Conservation (phyloP, 2,888 invertebrate genomes). For the Dolichomitus sp. region DNA sequence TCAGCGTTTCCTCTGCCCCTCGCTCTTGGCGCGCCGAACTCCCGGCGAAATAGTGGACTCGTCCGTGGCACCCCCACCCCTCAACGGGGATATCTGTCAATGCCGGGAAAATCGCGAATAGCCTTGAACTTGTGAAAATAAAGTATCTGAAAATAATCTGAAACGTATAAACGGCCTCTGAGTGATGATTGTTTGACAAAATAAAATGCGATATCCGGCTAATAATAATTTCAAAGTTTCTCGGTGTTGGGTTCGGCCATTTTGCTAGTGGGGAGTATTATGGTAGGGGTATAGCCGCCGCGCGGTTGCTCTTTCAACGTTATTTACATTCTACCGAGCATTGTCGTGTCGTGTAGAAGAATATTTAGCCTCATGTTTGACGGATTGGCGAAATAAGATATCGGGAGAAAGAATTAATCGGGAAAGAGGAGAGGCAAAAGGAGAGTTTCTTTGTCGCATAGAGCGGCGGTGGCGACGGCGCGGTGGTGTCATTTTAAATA, state of each 20-base stretch:
- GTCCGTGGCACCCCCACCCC: slow-evolving; percentile 70
- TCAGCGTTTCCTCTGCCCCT: slow-evolving; percentile 57
- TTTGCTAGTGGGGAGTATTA: slow-evolving; percentile 77
- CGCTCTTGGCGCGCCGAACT: slow-evolving; percentile 67
- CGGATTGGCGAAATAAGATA: not conserved
- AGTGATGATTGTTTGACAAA: slow-evolving; percentile 57
- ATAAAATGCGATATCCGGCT: slow-evolving; percentile 44
- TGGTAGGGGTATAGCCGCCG: slow-evolving; percentile 56
- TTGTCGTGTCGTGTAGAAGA: slow-evolving; percentile 16
- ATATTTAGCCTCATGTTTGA: not conserved
- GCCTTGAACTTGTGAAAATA: slow-evolving; percentile 45
- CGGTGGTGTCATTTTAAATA: slow-evolving; percentile 67
- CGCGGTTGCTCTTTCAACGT: slow-evolving; percentile 28
- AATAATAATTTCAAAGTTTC: not conserved
- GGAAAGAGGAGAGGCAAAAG: not conserved
- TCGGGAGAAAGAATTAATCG: slow-evolving; percentile 11
- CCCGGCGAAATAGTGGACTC: slow-evolving; percentile 78
- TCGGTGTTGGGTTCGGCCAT: slow-evolving; percentile 78
- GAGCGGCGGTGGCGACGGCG: too few species aligned
- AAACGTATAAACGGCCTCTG: not conserved
- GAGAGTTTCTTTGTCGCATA: not conserved
- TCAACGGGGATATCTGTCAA: slow-evolving; percentile 41
- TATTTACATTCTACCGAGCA: slow-evolving; percentile 63
- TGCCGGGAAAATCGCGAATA: not conserved
- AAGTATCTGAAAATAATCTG: slow-evolving; percentile 2